Percentiles rank a stretch among this genome's conserved stretches.
These are phyloP conservation scores for Micropterix aruncella DNA, from an alignment of 2,888 invertebrate species.

Conservation along the genomic window DNA sequence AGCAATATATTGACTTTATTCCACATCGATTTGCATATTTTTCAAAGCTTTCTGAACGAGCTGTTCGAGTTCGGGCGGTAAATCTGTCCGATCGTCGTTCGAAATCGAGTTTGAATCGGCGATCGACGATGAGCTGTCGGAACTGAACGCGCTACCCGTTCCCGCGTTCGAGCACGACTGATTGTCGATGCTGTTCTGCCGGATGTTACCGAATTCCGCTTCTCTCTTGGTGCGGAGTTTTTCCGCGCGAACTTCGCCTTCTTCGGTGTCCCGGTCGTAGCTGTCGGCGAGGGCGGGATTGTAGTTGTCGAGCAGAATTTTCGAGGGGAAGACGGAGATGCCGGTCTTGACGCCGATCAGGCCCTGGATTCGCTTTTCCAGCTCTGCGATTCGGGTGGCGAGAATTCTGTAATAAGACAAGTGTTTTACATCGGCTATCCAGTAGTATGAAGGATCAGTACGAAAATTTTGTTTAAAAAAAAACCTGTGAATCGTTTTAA, in stretches of 20 bases:
- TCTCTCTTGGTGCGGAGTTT: neutral
- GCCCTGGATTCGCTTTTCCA: conserved; percentile 60
- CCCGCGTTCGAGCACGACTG: too few species aligned
- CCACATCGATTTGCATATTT: neutral
- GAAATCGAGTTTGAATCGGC: neutral
- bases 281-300: neutral
- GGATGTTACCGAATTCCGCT: neutral
- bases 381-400: conserved; percentile 66
- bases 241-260: neutral
- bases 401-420: conserved; percentile 45
- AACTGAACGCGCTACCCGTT: neutral
- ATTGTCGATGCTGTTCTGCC: neutral
- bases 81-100: neutral
- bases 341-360: conserved; percentile 38
- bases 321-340: conserved; percentile 44
- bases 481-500: too few species aligned
- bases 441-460: too few species aligned
- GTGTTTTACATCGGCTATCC: too few species aligned
- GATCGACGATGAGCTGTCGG: neutral
- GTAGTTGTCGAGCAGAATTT: conserved; percentile 41
- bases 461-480: too few species aligned
- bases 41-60: neutral
- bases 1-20: neutral
- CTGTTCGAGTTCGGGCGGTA: neutral
- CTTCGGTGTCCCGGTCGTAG: neutral